Conservation (phyloP, 1,140 invertebrate species). For the Conus ventricosus region DNA sequence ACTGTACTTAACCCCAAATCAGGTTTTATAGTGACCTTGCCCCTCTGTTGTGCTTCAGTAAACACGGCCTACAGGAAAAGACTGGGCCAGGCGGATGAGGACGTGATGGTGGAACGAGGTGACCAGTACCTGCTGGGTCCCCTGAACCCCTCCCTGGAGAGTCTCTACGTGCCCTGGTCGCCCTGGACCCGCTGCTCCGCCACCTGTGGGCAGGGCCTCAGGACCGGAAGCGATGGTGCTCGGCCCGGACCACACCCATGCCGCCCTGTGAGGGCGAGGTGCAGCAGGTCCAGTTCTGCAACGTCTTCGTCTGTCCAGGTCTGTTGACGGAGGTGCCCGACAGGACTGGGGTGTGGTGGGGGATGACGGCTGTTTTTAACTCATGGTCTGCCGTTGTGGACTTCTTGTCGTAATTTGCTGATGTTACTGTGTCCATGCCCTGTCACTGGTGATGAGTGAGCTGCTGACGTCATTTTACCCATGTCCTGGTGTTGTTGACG, state of each 20-base stretch:
- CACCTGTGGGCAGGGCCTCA: conserved; percentile 54
- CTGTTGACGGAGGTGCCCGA: too few relatives aligned
- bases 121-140: conserved; percentile 17
- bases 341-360: too few relatives aligned
- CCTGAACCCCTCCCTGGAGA: conserved; percentile 48
- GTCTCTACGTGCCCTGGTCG: conserved; percentile 51
- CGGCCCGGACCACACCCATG: conserved; percentile 16
- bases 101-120: neutral
- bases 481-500: too few relatives aligned
- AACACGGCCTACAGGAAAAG: neutral
- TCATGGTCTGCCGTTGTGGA: too few relatives aligned
- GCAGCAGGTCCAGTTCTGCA: conserved; percentile 47
- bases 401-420: too few relatives aligned
- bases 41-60: neutral
- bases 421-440: too few relatives aligned
- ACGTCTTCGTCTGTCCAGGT: conserved; percentile 53
- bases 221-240: conserved; percentile 48
- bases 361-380: too few relatives aligned
- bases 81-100: neutral
- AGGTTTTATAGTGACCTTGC: too few relatives aligned
- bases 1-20: too few relatives aligned
- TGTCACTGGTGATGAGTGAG: too few relatives aligned
- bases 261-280: conserved; percentile 48
- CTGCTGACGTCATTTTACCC: too few relatives aligned
- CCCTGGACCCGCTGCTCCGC: conserved; percentile 53